Conservation (phyloP, 1,140 invertebrate species). For the Lucilia cuprina region DNA sequence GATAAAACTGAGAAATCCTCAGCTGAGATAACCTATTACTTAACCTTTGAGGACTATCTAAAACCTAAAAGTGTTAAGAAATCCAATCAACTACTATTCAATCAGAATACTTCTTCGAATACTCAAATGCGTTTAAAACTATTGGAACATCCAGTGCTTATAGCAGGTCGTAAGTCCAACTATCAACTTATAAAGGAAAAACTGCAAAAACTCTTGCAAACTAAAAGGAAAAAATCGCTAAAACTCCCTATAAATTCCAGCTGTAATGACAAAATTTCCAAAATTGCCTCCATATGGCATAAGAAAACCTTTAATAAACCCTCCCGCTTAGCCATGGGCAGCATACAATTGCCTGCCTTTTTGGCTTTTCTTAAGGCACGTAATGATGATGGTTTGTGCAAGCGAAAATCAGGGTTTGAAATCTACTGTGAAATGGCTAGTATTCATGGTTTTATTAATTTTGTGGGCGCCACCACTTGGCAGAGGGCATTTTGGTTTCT, state of each 20-base stretch:
- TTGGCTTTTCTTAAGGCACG: conserved; percentile 49
- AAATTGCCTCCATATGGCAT: not conserved
- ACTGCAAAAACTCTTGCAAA: not conserved
- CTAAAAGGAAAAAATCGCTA: not conserved
- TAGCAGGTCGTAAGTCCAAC: not conserved
- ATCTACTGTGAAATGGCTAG: conserved; percentile 64
- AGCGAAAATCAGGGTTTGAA: conserved; percentile 53
- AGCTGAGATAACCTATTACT: conserved; percentile 40
- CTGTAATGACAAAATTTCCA: not conserved
- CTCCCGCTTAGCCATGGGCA: not conserved
- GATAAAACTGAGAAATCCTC: too few species aligned
- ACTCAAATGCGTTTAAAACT: conserved; percentile 14
- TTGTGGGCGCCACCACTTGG: conserved; percentile 51
- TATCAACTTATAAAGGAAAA: not conserved
- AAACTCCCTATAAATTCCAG: not conserved
- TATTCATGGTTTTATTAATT: conserved; percentile 57
- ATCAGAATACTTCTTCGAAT: not conserved
- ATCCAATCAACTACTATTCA: not conserved
- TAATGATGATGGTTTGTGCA: conserved; percentile 53
- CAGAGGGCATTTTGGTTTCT: conserved; percentile 63
- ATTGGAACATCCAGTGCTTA: conserved; percentile 26
- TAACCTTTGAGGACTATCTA: conserved; percentile 50
- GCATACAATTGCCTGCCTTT: conserved; percentile 36
- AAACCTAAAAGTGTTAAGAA: conserved; percentile 41
- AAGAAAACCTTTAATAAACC: not conserved